These are phyloP conservation scores for Camponotus floridanus DNA, from an alignment of 1,140 invertebrate species.

Conservation along the genomic window DNA sequence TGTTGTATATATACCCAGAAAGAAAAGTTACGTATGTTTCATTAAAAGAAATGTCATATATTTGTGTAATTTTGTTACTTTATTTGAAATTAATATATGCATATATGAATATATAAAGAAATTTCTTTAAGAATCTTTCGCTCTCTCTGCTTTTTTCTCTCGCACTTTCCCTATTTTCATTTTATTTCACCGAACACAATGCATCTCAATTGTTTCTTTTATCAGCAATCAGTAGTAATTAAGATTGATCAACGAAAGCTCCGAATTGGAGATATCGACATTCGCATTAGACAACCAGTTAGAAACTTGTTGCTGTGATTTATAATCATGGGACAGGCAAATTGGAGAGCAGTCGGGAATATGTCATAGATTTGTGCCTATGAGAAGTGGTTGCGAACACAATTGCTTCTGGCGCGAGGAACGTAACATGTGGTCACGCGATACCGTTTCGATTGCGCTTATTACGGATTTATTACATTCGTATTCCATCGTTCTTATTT, in stretches of 20 bases:
- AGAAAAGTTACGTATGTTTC: not conserved
- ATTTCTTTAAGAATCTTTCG: not conserved
- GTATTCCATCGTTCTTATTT: not conserved
- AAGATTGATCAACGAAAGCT: constrained; percentile 7
- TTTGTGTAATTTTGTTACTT: not conserved
- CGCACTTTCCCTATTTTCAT: not conserved
- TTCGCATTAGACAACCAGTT: constrained; percentile 57
- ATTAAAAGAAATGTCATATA: not conserved
- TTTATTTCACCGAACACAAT: not conserved
- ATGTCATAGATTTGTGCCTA: constrained; percentile 61
- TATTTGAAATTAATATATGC: not conserved
- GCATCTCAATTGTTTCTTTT: not conserved
- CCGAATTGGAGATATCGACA: constrained; percentile 33
- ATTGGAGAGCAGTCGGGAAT: constrained; percentile 59
- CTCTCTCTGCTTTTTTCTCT: too few species aligned
- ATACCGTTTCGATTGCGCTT: constrained; percentile 33
- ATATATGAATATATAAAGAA: not conserved
- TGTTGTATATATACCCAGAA: not conserved
- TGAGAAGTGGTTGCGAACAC: constrained; percentile 46
- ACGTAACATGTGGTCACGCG: constrained; percentile 41
- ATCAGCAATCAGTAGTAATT: not conserved
- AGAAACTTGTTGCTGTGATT: constrained; percentile 65
- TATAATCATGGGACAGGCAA: constrained; percentile 49
- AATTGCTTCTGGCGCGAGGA: constrained; percentile 54
- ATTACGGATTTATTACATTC: constrained; percentile 45